Base-by-base conservation (phyloP, 2,113 vertebrate species). In the Hippoglossus stenolepis region DNA sequence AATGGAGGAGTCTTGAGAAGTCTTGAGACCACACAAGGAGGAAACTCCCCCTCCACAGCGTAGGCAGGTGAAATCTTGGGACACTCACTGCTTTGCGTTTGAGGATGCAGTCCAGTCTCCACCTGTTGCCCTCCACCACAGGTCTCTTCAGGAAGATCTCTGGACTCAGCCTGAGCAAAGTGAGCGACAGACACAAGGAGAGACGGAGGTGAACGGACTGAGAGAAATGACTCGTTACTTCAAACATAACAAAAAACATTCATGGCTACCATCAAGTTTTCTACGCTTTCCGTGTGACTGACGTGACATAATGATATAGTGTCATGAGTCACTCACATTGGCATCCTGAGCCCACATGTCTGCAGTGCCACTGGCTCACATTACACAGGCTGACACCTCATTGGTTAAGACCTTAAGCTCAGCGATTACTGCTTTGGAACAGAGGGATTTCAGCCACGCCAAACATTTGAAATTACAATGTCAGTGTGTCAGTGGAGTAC, bases 121-220 rank as follows among this genome's bases (percentile, higher is more conserved):
- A 99, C 26, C 93, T 94, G 91, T 99, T 99, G 12, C 98, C 98
- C 86, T 99, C 98, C 45, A 99, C 96, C 51, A 99, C 97, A 0
- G 98, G 98, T 7, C 98, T 95, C 89, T 99, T 99, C 80, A 99
- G 90, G 87, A 99, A 99, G 85, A 99, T 98, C 92, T 99, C 98
- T 40, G 98, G 98, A 93, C 98, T 99, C 82, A 99, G 85, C 97
- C 97, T 95, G 75, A 53, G 0, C 13, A 58, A 43, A 26, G 20
- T 62, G 12, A 70, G 17, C 26, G 0, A 63, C 11, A 53, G 10
- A 82, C 7, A 58, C 1, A 31, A 23, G 23, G 24, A 43, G n/a
- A 73, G 1, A 23, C 9, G 24, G 21, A 59, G 45, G 45, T 49
- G 17, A 49, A 6, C 14, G 2, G 1, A 47, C 45, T 47, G 45